Conservation (phyloP, 2,113 vertebrate genomes). For the Tringa solitaria region DNA sequence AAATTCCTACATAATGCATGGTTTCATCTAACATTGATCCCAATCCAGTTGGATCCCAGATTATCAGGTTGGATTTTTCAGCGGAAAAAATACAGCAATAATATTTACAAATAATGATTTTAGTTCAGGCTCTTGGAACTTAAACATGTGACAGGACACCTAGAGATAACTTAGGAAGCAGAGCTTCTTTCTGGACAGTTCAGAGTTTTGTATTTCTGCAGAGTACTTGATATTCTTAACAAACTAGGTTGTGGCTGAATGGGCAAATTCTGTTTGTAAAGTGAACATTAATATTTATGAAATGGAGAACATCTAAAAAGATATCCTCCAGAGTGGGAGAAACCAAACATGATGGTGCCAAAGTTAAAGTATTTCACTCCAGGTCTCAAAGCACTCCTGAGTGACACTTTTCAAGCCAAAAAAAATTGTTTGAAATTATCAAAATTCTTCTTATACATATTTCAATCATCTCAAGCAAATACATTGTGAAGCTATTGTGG, state of each 20-base stretch:
- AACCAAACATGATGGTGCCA: fast-evolving
- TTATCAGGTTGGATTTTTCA: slow-evolving; percentile 41
- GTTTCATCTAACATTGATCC: slow-evolving; percentile 22
- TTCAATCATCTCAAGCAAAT: neutral
- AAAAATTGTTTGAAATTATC: neutral
- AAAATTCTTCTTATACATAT: neutral
- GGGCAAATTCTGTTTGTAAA: neutral
- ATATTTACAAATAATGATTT: slow-evolving; percentile 56
- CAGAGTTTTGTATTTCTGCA: neutral
- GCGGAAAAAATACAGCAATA: slow-evolving; percentile 19
- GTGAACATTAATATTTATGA: neutral
- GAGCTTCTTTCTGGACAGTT: neutral
- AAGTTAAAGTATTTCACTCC: neutral
- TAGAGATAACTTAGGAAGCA: neutral
- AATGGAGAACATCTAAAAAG: neutral
- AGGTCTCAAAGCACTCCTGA: neutral
- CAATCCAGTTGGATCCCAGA: neutral
- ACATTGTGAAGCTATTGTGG: neutral
- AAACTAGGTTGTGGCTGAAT: neutral
- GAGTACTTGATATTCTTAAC: neutral
- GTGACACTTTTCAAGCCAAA: neutral
- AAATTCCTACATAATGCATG: slow-evolving; percentile 29
- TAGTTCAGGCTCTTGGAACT: neutral
- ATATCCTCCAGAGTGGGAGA: neutral
- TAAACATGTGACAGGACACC: neutral